Percentiles rank a stretch among this genome's conserved stretches.
phyloP scores from a whole-genome alignment of 2,888 invertebrate species.

The Hirtodrosophila histrioides region DNA sequence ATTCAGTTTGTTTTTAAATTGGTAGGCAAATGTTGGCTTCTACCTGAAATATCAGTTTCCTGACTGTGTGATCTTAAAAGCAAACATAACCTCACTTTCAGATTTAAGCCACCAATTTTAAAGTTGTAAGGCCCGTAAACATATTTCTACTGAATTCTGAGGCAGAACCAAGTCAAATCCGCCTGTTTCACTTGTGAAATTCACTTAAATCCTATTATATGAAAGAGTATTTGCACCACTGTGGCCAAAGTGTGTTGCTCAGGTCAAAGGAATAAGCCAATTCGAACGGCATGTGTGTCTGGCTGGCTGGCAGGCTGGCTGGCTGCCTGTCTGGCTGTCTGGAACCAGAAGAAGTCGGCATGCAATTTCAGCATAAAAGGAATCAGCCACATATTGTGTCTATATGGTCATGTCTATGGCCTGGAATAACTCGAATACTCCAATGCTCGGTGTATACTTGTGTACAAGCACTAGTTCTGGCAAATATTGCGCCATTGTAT shows the following conservation, averaged over 20 bases:
- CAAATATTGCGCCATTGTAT: constrained; percentile 43
- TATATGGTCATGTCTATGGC: constrained; percentile 24
- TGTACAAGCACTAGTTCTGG: constrained; percentile 9
- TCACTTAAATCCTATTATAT: not conserved
- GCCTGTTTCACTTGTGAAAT: not conserved
- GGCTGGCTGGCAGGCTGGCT: constrained; percentile 1
- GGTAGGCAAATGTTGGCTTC: too few species aligned
- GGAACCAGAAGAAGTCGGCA: constrained; percentile 50
- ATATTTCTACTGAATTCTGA: too few species aligned
- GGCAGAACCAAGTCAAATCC: too few species aligned
- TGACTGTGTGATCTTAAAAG: too few species aligned
- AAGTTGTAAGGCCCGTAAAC: too few species aligned
- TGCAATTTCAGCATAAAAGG: constrained; percentile 61
- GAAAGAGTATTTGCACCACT: constrained; percentile 11
- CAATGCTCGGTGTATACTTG: not conserved
- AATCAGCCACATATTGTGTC: constrained; percentile 34
- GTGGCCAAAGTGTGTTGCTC: constrained; percentile 28
- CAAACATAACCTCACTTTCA: too few species aligned
- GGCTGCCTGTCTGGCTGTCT: not conserved
- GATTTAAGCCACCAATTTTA: too few species aligned
- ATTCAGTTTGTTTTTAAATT: too few species aligned
- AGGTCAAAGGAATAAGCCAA: constrained; percentile 38
- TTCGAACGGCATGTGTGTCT: constrained; percentile 21
- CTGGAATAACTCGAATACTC: constrained; percentile 6
- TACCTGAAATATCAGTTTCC: too few species aligned